Percentiles rank a stretch among this genome's conserved stretches.
Evolutionary conservation across 1,140 invertebrate genomes (phyloP).

Genomic region (Cardiocondyla obscurior): DNA sequence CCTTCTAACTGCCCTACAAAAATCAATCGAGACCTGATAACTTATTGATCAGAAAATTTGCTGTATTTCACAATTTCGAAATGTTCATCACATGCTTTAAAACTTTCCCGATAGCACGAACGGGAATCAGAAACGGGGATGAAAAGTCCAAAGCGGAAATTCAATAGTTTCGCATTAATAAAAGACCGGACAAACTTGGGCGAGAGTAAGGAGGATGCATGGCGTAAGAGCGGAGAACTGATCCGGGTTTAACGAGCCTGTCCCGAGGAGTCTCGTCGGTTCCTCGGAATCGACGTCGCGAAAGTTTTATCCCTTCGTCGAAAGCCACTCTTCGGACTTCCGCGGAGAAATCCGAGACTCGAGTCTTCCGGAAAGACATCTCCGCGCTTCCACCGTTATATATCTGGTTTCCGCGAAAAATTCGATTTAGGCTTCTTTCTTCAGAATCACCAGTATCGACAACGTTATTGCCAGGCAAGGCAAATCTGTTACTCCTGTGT

Average conservation of each 20-base stretch:
- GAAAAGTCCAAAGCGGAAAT: slow-evolving; percentile 41
- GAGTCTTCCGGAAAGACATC: slow-evolving; percentile 4
- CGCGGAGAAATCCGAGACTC: neutral
- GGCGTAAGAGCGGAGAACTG: slow-evolving; percentile 20
- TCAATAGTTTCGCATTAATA: slow-evolving; percentile 49
- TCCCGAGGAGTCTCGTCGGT: slow-evolving; percentile 28
- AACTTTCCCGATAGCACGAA: neutral
- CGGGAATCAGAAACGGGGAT: neutral
- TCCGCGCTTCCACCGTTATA: neutral
- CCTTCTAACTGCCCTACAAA: neutral
- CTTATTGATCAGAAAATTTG: neutral
- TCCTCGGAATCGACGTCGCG: slow-evolving; percentile 57
- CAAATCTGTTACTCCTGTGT: slow-evolving; percentile 36
- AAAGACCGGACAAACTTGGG: slow-evolving; percentile 6
- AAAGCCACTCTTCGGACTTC: slow-evolving; percentile 56
- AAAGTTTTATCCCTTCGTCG: slow-evolving; percentile 59
- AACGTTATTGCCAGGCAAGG: neutral
- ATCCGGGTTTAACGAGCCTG: slow-evolving; percentile 66
- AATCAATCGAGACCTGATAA: neutral
- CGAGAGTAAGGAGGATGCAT: neutral
- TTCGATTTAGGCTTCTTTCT: slow-evolving; percentile 40
- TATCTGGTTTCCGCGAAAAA: slow-evolving; percentile 44
- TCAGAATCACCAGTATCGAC: neutral
- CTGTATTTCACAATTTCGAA: neutral
- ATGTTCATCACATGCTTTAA: neutral